Conservation (phyloP, 2,113 vertebrate species). For the Mormyrus lacerda region DNA sequence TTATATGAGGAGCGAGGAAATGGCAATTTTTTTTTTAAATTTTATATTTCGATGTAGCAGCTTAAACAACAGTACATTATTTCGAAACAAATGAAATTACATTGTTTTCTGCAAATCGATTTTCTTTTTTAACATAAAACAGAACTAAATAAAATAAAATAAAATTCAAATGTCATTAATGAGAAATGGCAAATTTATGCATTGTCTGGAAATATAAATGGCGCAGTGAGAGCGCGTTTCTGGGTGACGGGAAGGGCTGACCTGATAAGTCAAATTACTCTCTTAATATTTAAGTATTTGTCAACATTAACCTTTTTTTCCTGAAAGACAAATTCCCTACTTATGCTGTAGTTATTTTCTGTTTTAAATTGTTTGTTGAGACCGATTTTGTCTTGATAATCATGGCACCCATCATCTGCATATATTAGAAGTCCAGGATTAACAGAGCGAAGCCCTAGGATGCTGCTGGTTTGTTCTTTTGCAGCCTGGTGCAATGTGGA, state of each 20-base stretch:
- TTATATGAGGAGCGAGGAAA: slow-evolving; percentile 43
- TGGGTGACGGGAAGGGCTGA: slow-evolving; percentile 48
- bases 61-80: too few relatives aligned
- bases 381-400: slow-evolving; percentile 57
- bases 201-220: slow-evolving; percentile 50
- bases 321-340: slow-evolving; percentile 55
- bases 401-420: slow-evolving; percentile 40
- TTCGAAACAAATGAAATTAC: too few relatives aligned
- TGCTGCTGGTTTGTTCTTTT: too few relatives aligned
- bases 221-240: slow-evolving; percentile 46
- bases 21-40: too few relatives aligned
- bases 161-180: too few relatives aligned
- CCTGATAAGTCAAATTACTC: slow-evolving; percentile 63
- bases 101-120: too few relatives aligned
- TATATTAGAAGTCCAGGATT: slow-evolving; percentile 30
- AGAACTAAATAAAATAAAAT: too few relatives aligned
- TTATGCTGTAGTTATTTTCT: slow-evolving; percentile 49
- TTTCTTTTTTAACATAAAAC: too few relatives aligned
- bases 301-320: slow-evolving; percentile 66
- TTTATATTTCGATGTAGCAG: too few relatives aligned
- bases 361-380: slow-evolving; percentile 60
- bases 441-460: neutral
- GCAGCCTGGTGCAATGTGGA: neutral
- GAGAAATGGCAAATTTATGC: slow-evolving; percentile 52
- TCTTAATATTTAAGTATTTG: slow-evolving; percentile 66